phyloP scores from a whole-genome alignment of 2,888 invertebrate genomes.

The Anoplius nigerrimus region DNA sequence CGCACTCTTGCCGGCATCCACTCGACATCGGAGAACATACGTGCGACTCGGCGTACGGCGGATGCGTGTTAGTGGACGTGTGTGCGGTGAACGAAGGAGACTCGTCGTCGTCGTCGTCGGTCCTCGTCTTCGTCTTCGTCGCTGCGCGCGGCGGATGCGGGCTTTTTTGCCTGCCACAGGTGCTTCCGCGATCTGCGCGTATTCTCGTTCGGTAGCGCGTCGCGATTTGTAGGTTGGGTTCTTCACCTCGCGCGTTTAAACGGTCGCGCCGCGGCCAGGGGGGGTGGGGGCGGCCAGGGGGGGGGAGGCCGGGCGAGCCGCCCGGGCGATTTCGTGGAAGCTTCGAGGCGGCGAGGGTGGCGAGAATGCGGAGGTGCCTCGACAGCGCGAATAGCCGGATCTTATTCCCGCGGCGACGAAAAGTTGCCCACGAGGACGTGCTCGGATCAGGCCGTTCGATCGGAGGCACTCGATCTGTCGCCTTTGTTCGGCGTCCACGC shows the following conservation, averaged over 20 bases:
- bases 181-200: conserved; percentile 63
- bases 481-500: too few species aligned
- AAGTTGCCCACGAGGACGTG: too few species aligned
- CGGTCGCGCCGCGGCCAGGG: not conserved
- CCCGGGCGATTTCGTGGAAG: conserved; percentile 11
- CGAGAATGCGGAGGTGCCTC: not conserved
- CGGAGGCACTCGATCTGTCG: too few species aligned
- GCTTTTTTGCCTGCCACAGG: conserved; percentile 55
- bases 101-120: not conserved
- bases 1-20: conserved; percentile 30
- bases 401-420: too few species aligned
- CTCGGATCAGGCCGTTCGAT: too few species aligned
- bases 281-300: not conserved
- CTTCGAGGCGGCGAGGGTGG: not conserved
- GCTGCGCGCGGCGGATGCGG: conserved; percentile 34
- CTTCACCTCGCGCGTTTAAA: conserved; percentile 7
- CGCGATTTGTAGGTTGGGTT: conserved; percentile 18
- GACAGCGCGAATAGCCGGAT: too few species aligned
- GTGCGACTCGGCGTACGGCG: conserved; percentile 24
- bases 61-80: conserved; percentile 17
- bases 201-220: conserved; percentile 38
- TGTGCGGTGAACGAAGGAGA: not conserved
- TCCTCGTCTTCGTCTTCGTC: conserved; percentile 18
- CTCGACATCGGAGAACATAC: conserved; percentile 1
- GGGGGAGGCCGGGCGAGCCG: conserved; percentile 9